phyloP scores from a whole-genome alignment of 2,113 vertebrate genomes.

The Gavialis gangeticus region DNA sequence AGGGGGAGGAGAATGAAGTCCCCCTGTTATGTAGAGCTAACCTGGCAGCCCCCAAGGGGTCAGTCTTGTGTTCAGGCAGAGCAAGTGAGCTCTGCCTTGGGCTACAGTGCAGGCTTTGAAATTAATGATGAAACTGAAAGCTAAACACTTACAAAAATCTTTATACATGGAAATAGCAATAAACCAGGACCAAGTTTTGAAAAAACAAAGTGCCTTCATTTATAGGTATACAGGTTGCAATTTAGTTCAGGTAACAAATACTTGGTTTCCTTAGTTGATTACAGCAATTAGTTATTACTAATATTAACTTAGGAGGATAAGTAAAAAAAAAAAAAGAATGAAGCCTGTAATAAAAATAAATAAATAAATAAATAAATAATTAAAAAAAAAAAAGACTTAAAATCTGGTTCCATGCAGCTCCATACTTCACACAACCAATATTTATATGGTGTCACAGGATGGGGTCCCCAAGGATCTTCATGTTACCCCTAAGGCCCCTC shows the following conservation, averaged over 20 bases:
- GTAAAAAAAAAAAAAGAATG: neutral
- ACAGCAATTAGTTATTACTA: neutral
- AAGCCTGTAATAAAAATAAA: neutral
- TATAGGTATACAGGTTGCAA: neutral
- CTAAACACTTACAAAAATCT: neutral
- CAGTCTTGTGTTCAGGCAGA: no score
- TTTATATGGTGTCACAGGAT: no score
- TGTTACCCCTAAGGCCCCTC: no score
- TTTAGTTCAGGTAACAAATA: neutral
- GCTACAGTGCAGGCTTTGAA: neutral
- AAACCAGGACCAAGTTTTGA: neutral
- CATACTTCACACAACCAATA: neutral
- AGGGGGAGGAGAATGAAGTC: no score
- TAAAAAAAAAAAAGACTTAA: neutral
- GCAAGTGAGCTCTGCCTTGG: no score
- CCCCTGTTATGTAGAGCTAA: no score
- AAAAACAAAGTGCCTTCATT: neutral
- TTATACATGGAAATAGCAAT: neutral
- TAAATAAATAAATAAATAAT: no score
- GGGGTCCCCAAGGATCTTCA: no score
- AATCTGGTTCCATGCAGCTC: neutral
- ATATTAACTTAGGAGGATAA: neutral
- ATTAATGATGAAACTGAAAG: neutral
- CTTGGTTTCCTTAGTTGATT: neutral
- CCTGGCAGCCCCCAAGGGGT: no score